phyloP scores from a whole-genome alignment of 2,888 invertebrate genomes.

The Tipula unca region DNA sequence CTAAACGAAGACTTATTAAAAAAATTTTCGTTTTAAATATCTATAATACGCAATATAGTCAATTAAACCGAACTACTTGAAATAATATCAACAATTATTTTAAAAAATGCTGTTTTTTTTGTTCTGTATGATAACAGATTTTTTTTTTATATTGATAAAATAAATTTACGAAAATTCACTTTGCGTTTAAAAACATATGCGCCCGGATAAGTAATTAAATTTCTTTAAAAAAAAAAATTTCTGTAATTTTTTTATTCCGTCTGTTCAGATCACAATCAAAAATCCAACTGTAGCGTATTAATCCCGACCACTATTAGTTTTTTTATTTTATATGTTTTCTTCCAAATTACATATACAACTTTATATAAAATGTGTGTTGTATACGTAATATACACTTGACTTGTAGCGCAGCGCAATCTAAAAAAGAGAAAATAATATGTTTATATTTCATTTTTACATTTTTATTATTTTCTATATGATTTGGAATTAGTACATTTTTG shows the following conservation, averaged over 20 bases:
- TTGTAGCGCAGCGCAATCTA: neutral
- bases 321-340: neutral
- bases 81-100: neutral
- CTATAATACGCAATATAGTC: neutral
- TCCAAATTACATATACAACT: neutral
- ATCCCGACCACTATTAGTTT: neutral
- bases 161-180: neutral
- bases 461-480: neutral
- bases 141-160: neutral
- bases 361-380: neutral
- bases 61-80: neutral
- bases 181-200: neutral
- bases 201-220: neutral
- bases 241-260: neutral
- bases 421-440: neutral
- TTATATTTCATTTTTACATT: neutral
- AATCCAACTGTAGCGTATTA: neutral
- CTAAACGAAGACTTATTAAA: neutral
- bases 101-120: neutral
- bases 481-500: neutral
- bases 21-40: neutral
- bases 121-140: neutral
- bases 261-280: slow-evolving; percentile 2
- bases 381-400: neutral
- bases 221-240: too few species aligned